A percentile compares a stretch with the other conserved stretches of the same genome.
Evolutionary conservation across 2,888 invertebrate genomes (phyloP).

Genomic region (Chrysolina oricalcia): DNA sequence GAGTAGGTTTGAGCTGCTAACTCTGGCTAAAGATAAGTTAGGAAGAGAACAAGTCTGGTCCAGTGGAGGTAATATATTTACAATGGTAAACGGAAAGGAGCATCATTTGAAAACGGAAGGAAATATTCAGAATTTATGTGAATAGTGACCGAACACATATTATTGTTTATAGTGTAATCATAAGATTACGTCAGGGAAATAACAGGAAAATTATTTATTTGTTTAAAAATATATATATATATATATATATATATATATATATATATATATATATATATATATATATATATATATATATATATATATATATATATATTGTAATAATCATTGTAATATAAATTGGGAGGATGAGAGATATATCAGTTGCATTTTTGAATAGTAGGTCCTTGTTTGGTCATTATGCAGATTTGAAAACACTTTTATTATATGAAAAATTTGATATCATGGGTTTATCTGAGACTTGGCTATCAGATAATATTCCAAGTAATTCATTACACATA

Average conservation of each 20-base stretch:
- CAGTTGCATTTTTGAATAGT: slow-evolving; percentile 8
- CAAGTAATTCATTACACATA: neutral
- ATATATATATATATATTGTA: no score
- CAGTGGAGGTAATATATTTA: slow-evolving; percentile 7
- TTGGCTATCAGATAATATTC: slow-evolving; percentile 8
- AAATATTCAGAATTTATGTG: no score
- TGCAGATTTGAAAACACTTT: neutral
- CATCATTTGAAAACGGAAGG: no score
- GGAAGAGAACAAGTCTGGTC: slow-evolving; percentile 4
- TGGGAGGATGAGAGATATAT: neutral
- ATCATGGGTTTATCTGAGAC: neutral
- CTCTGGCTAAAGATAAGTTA: slow-evolving; percentile 16
- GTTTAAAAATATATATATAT: no score
- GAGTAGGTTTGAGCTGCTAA: neutral
- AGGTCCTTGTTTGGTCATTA: neutral
- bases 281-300: no score
- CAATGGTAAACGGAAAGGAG: neutral
- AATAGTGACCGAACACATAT: no score
- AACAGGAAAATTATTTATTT: no score
- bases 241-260: no score
- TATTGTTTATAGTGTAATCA: no score
- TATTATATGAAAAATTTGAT: neutral
- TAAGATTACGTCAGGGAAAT: no score
- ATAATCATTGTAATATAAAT: no score
- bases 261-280: no score